Evolutionary conservation across 1,140 invertebrate genomes (phyloP), one percentile per base, ranked within the genome.

Genomic region (Whitmania pigra): DNA sequence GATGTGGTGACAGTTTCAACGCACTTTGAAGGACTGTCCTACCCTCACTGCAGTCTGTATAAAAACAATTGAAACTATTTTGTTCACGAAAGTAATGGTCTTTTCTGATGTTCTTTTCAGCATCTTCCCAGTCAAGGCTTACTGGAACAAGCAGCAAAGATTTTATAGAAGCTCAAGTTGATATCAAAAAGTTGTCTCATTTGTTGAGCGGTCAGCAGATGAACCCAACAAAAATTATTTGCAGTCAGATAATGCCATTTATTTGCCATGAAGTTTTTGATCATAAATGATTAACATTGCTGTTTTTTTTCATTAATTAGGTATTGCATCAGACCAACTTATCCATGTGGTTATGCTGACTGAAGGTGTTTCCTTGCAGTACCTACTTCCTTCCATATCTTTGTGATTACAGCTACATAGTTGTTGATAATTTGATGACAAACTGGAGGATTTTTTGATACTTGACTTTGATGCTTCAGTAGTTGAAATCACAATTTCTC

Each of bases 1-100:
- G 88, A 89, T 75, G 86, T 87, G 79, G 89, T 88, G 0, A 88
- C 86, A 18, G 87, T 93, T 22, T 87, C 88, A 18, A 89, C 89
- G 0, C 86, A 90, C 76, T 93, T 92, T 77, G 86, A 86, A 77
- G 86, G 87, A 75, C 78, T 85, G 0, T 63, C 77, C 36, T 78
- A 80, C 55, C 78, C 79, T 71, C 71, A 53, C 73, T 80, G 54
- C 75, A 77, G 78, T 80, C 73, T 78, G 75, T 63, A 25, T 31
- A 11, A 22, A 15, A 13, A 63, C 22, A 25, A 25, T 57, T 57
- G 57, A 63, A 63, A 63, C 57, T 1, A 11, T 63, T 63, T 31
- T 63, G 20, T 63, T 4, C 18, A 25, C 11, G 22, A 63, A 9
- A 7, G 11, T 63, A 15, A 63, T 63, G 22, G 18, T 63, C 11